Evolutionary conservation across 2,797 vertebrate genomes (phyloP).

Genomic region (Antennarius maculatus): DNA sequence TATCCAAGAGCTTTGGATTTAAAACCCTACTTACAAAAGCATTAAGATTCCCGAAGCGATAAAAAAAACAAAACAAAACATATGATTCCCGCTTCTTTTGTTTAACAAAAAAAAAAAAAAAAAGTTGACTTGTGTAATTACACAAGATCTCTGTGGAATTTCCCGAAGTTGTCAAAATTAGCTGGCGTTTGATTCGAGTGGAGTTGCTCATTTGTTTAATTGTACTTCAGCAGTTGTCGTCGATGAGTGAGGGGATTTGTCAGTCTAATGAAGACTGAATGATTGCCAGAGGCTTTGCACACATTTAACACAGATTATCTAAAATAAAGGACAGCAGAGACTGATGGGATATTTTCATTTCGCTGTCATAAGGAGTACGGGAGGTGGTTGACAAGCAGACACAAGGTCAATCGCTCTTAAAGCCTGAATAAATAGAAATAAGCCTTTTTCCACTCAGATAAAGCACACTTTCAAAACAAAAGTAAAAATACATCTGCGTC

Average conservation of each 20-base stretch:
- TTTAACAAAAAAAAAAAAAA: conserved; percentile 38
- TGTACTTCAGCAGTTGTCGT: conserved; percentile 6
- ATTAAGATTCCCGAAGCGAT: conserved; percentile 77
- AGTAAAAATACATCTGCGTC: not conserved
- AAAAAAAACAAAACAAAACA: conserved; percentile 40
- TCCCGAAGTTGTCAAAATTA: conserved; percentile 34
- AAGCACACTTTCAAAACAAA: not conserved
- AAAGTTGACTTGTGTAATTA: conserved; percentile 40
- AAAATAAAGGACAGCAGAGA: conserved; percentile 22
- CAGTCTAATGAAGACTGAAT: conserved; percentile 23
- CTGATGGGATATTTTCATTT: conserved; percentile 22
- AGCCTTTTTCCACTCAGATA: not conserved
- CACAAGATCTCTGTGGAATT: conserved; percentile 30
- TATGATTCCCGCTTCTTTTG: conserved; percentile 67
- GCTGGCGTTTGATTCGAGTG: conserved; percentile 7
- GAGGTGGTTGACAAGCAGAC: not conserved
- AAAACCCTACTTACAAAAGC: conserved; percentile 77
- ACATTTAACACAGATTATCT: conserved; percentile 26
- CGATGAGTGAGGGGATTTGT: conserved; percentile 10
- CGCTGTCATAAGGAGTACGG: conserved; percentile 16
- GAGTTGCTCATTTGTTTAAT: conserved; percentile 34
- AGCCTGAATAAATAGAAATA: not conserved
- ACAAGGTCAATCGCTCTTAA: conserved; percentile 1
- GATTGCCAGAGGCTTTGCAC: conserved; percentile 7
- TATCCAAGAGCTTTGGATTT: conserved; percentile 75